Percentiles rank a stretch among this genome's conserved stretches.
These are phyloP conservation scores for Oedothorax gibbosus DNA, from an alignment of 1,140 invertebrate species.

Conservation along the genomic window DNA sequence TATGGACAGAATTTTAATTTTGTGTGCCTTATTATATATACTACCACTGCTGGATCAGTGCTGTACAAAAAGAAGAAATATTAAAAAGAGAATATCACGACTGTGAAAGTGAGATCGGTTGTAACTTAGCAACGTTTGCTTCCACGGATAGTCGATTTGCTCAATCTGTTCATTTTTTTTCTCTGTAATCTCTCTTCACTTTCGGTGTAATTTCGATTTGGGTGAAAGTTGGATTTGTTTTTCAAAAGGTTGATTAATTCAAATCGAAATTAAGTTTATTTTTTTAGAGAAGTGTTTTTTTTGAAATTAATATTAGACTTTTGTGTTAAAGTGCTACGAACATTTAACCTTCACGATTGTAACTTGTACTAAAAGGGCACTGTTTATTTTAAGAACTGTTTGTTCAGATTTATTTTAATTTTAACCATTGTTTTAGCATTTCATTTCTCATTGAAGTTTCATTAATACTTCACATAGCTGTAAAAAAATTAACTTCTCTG, in stretches of 20 bases:
- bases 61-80: background rate
- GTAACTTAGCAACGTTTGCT: slow-evolving; percentile 36
- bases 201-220: background rate
- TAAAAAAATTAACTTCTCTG: no score
- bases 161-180: slow-evolving; percentile 25
- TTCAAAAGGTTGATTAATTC: background rate
- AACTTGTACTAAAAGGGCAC: background rate
- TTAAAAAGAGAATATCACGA: background rate
- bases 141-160: slow-evolving; percentile 2
- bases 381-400: no score
- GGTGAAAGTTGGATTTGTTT: background rate
- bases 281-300: background rate
- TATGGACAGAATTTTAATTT: slow-evolving; percentile 20
- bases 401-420: no score
- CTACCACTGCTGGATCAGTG: slow-evolving; percentile 57
- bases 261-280: background rate
- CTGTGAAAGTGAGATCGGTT: slow-evolving; percentile 15
- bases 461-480: no score
- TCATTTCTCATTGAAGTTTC: no score
- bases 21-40: slow-evolving; percentile 48
- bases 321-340: background rate
- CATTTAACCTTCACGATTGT: background rate
- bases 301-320: background rate
- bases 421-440: no score
- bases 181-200: slow-evolving; percentile 9